Evolutionary conservation across 2,888 invertebrate genomes (phyloP).

Genomic region (Prosapia bicincta): DNA sequence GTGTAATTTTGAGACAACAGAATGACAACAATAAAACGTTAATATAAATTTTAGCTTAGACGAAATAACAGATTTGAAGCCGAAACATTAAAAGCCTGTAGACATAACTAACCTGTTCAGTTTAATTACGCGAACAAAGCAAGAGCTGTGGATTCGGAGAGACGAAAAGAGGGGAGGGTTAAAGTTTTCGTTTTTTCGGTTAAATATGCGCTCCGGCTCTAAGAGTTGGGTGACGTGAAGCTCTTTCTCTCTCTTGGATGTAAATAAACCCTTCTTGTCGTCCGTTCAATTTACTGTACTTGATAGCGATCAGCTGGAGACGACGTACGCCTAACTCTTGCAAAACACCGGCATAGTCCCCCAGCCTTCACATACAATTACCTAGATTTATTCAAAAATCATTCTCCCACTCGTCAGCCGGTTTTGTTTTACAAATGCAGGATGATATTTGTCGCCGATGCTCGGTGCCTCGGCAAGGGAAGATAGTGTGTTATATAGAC

Average conservation of each 20-base stretch:
- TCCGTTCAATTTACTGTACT: slow-evolving; percentile 27
- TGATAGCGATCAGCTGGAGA: slow-evolving; percentile 22
- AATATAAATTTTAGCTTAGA: too few species aligned
- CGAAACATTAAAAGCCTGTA: too few species aligned
- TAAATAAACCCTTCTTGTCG: slow-evolving; percentile 27
- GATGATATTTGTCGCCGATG: not conserved
- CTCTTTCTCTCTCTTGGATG: slow-evolving; percentile 18
- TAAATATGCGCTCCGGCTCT: slow-evolving; percentile 1
- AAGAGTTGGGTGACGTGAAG: slow-evolving; percentile 14
- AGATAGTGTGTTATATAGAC: too few species aligned
- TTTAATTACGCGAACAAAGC: not conserved
- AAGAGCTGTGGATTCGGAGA: not conserved
- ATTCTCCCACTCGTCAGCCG: not conserved
- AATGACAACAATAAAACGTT: too few species aligned
- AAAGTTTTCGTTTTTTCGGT: slow-evolving; percentile 4
- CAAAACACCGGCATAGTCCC: not conserved
- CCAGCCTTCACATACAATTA: not conserved
- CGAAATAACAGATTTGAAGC: too few species aligned
- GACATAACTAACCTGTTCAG: too few species aligned
- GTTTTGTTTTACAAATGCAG: not conserved
- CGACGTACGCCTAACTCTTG: not conserved
- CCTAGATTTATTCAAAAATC: not conserved
- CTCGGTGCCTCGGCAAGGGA: not conserved
- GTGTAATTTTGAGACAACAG: too few species aligned
- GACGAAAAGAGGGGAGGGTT: not conserved